Evolutionary conservation across 2,113 vertebrate genomes (phyloP), one percentile per base, ranked within the genome.

Genomic region (Salvelinus fontinalis): DNA sequence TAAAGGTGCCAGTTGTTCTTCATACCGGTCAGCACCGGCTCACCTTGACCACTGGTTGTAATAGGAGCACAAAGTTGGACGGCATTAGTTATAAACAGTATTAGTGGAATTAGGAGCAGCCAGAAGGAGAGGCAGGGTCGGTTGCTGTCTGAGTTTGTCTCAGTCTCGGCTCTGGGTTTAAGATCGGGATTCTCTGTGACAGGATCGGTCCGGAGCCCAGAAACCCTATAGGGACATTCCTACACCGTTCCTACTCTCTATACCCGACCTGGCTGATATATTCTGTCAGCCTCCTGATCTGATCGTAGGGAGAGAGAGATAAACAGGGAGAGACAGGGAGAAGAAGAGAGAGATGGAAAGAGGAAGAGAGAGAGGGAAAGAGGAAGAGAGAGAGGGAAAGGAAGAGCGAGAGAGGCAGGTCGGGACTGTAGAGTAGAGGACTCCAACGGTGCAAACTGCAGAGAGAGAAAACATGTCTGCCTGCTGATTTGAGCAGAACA

Each of bases 361-460:
- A 39, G 39, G 39, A 44, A 44, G 51, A 54, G 16, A 18, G 51
- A 54, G 34, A 27, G 27, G 29, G 29, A 29, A 29, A 51, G 49
- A 14, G 13, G 49, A 13, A 51, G 13, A 49, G 48, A 49, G 48
- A 49, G 13, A 5, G 11, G 14, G 49, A 16, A 14, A 51, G 49
- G 39, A 44, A 44, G 16, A 54, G 5, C 4, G 16, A 54, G 16
- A 18, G 51, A 54, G 51, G 39, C 39, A 79, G 59, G 44, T 18
- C 18, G 0, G 72, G 69, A 44, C 16, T 71, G 54, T 74, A 44
- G 49, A 83, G 59, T 71, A 62, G 31, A 27, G 74, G 78, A 71
- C 74, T 71, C 72, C 76, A 88, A 83, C 78, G 73, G 75, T 88
- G 81, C 78, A 87, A 74, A 84, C 80, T 89, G 73, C 84, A 78